These are phyloP conservation scores for Dunckerocampus dactyliophorus DNA, from an alignment of 2,113 vertebrate species.

Conservation along the genomic window DNA sequence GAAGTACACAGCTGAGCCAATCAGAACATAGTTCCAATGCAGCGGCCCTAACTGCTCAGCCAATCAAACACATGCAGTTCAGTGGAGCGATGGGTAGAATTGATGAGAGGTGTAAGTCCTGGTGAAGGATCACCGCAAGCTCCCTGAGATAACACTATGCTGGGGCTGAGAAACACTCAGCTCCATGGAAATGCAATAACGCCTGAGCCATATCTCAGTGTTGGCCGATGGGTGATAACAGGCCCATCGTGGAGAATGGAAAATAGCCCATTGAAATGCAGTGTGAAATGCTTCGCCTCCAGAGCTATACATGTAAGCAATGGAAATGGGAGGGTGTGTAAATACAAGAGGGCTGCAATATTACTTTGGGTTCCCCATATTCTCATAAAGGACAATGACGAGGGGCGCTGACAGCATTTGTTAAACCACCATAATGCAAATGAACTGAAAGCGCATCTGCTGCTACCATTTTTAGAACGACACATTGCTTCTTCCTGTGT, in stretches of 20 bases:
- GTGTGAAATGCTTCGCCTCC: constrained; percentile 31
- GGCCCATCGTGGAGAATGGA: constrained; percentile 26
- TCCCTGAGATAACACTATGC: constrained; percentile 54
- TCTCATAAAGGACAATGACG: constrained; percentile 32
- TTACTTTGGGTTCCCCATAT: constrained; percentile 1
- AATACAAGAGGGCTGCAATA: constrained; percentile 23
- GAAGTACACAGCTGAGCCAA: constrained; percentile 56
- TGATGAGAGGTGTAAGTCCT: constrained; percentile 62
- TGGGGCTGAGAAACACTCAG: constrained; percentile 41
- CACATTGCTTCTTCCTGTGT: constrained; percentile 19
- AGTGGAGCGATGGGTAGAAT: constrained; percentile 54
- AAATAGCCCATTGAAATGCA: constrained; percentile 54
- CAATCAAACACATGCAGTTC: constrained; percentile 34
- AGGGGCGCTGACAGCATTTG: constrained; percentile 24
- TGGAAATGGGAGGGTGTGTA: constrained; percentile 29
- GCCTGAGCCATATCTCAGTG: constrained; percentile 47
- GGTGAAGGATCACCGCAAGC: constrained; percentile 64
- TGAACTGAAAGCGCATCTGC: constrained; percentile 6
- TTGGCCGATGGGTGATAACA: constrained; percentile 51
- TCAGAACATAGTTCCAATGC: constrained; percentile 33
- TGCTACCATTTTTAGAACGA: constrained; percentile 22
- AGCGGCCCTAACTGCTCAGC: constrained; percentile 21
- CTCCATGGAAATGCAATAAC: constrained; percentile 65
- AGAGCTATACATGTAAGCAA: constrained; percentile 12
- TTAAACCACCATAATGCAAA: constrained; percentile 14